Conservation (phyloP, 2,113 vertebrate genomes). For the Percopsis transmontana region DNA sequence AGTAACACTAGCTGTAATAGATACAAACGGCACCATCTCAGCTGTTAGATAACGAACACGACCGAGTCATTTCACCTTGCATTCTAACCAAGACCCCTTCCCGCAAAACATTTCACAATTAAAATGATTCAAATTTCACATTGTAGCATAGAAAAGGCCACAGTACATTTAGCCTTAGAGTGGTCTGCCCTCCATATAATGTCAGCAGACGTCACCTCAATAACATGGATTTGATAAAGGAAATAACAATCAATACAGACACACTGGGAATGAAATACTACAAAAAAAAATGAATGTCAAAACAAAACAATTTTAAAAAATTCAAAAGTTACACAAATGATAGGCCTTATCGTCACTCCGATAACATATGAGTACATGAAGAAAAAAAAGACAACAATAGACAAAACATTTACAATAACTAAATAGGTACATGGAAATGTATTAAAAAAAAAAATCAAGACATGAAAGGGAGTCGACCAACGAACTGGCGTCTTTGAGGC, state of each 20-base stretch:
- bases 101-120: constrained; percentile 42
- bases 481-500: constrained; percentile 38
- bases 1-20: neutral
- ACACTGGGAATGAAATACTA: constrained; percentile 32
- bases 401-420: constrained; percentile 75
- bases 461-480: constrained; percentile 68
- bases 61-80: constrained; percentile 3
- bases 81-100: neutral
- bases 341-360: constrained; percentile 59
- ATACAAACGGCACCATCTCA: neutral
- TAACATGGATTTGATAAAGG: constrained; percentile 23
- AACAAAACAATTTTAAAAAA: constrained; percentile 30
- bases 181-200: constrained; percentile 20
- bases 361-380: constrained; percentile 58
- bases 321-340: constrained; percentile 40
- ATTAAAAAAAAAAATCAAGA: constrained; percentile 59
- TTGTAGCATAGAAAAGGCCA: constrained; percentile 1
- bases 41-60: constrained; percentile 7
- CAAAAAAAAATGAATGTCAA: constrained; percentile 34
- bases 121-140: constrained; percentile 15
- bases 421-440: constrained; percentile 70
- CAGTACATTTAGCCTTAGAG: constrained; percentile 16
- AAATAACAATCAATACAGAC: neutral
- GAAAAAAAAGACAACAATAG: constrained; percentile 43
- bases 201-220: constrained; percentile 20